phyloP scores from a whole-genome alignment of 2,113 vertebrate genomes.

The Stegostoma tigrinum region DNA sequence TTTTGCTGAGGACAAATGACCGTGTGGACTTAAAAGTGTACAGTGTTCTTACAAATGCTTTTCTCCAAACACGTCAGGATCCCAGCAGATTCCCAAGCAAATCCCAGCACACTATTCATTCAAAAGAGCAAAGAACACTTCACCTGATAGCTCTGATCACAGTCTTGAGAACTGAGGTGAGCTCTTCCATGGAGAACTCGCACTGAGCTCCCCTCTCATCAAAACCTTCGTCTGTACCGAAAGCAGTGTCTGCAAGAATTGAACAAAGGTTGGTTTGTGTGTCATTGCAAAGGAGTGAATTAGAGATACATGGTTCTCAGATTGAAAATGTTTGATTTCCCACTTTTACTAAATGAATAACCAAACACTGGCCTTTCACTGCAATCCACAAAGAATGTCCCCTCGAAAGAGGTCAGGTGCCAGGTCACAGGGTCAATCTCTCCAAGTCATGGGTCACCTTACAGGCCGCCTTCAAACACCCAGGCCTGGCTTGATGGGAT shows the following conservation, averaged over 20 bases:
- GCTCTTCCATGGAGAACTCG: conserved; percentile 86
- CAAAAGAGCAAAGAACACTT: background rate
- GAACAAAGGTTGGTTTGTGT: conserved; percentile 34
- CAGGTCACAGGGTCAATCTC: background rate
- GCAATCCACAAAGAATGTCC: too few relatives aligned
- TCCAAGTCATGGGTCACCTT: background rate
- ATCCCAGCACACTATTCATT: background rate
- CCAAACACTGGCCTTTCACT: background rate
- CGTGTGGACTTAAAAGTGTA: too few relatives aligned
- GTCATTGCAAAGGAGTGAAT: background rate
- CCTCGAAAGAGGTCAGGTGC: background rate
- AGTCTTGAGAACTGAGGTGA: conserved; percentile 82
- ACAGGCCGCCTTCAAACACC: background rate
- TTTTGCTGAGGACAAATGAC: too few relatives aligned
- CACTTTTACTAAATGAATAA: background rate
- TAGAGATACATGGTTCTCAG: too few relatives aligned
- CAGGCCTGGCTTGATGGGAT: background rate
- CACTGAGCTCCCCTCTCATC: conserved; percentile 93
- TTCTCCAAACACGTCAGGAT: background rate
- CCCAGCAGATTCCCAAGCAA: background rate
- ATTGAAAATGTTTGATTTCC: background rate
- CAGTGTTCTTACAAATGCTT: too few relatives aligned
- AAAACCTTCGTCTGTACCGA: conserved; percentile 73
- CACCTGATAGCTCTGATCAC: conserved; percentile 93
- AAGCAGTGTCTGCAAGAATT: conserved; percentile 70